phyloP scores from a whole-genome alignment of 2,797 vertebrate genomes.

The Pseudochirops cupreus region DNA sequence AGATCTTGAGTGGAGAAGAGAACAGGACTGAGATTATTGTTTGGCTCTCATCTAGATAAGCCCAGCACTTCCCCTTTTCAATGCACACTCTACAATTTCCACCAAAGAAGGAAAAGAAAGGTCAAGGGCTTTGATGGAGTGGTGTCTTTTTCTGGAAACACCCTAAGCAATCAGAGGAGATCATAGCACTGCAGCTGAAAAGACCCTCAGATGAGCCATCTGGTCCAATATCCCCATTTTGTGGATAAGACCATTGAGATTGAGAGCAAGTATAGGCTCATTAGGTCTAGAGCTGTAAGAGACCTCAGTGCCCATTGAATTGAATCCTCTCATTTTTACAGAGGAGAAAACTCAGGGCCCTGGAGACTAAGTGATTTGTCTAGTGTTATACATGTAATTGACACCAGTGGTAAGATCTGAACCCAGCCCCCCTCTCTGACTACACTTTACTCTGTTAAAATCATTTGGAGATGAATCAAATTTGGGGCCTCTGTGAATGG shows the following conservation, averaged over 20 bases:
- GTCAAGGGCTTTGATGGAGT: background rate
- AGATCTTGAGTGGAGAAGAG: background rate
- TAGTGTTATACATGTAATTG: background rate
- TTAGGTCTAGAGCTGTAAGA: background rate
- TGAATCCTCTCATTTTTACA: slow-evolving; percentile 18
- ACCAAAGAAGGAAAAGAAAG: background rate
- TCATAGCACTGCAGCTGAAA: too few species aligned
- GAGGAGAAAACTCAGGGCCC: background rate
- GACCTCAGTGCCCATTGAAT: background rate
- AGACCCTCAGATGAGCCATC: too few species aligned
- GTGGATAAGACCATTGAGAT: background rate
- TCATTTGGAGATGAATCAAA: background rate
- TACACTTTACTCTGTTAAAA: background rate
- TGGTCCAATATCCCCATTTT: background rate
- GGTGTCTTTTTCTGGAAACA: background rate
- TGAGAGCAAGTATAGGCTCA: background rate
- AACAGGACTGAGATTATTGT: background rate
- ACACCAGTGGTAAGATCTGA: background rate
- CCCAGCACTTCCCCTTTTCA: background rate
- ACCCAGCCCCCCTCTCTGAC: background rate
- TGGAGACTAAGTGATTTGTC: slow-evolving; percentile 7
- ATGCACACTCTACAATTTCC: background rate
- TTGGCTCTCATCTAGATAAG: background rate
- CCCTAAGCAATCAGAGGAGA: background rate
- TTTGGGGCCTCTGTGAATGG: background rate